Evolutionary conservation across 2,797 vertebrate genomes (phyloP), one percentile per base, ranked within the genome.

Genomic region (Echeneis naucrates): DNA sequence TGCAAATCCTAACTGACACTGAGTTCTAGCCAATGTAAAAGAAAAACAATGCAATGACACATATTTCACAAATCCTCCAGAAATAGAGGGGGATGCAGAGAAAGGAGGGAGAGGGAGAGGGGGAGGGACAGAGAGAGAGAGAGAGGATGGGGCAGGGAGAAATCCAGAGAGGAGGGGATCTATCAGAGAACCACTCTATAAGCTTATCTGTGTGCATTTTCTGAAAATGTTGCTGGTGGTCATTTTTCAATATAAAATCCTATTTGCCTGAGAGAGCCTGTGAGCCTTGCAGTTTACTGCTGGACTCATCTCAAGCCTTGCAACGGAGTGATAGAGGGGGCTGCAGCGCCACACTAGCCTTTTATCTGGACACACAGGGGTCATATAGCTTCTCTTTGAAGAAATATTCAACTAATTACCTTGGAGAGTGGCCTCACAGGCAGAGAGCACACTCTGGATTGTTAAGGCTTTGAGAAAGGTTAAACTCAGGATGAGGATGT

Each of bases 321-420:
- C 80, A 85, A 88, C 77, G 45, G 83, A 82, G 82, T 26, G 64
- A 73, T 77, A 85, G 86, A 90, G 86, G 88, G 86, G 86, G 88
- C 82, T 78, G 61, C 89, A 87, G 87, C 60, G 61, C 90, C 91
- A 91, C 84, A 91, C 90, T 88, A 85, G 89, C 83, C 94, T 95
- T 95, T 95, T 93, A 94, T 94, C 90, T 88, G 93, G 87, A 92
- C 87, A 90, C 88, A 89, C 85, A 55, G 92, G 91, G 92, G 92
- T 92, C 92, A 92, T 90, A 88, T 88, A 92, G 90, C 89, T 93
- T 93, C 88, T 91, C 95, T 95, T 94, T 95, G 93, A 95, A 95
- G 94, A 93, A 94, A 94, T 95, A 95, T 94, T 95, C 92, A 94
- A 92, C 92, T 94, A 95, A 95, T 95, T 95, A 95, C 93, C 88